phyloP scores from a whole-genome alignment of 2,113 vertebrate species.

The Amphiprion ocellaris region DNA sequence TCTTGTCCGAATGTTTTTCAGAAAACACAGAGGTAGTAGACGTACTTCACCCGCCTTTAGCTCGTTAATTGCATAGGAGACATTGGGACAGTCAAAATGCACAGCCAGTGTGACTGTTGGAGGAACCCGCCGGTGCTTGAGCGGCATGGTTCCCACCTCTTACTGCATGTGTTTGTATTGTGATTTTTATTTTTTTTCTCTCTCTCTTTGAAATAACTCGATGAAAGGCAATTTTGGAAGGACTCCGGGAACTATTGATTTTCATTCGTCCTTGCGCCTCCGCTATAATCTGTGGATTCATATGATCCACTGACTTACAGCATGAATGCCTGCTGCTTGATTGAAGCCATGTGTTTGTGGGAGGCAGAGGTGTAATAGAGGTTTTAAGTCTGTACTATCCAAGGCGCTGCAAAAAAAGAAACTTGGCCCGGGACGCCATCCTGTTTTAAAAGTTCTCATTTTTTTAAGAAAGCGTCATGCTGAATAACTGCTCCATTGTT shows the following conservation, averaged over 20 bases:
- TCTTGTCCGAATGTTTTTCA: background rate
- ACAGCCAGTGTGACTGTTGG: background rate
- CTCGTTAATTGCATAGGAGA: slow-evolving; percentile 6
- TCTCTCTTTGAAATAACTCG: slow-evolving; percentile 15
- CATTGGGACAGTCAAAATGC: slow-evolving; percentile 21
- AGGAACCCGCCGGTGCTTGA: slow-evolving; percentile 28
- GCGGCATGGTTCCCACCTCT: slow-evolving; percentile 21
- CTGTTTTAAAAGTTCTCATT: slow-evolving; percentile 39
- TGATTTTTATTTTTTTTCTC: background rate
- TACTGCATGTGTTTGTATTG: slow-evolving; percentile 10
- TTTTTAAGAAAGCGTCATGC: slow-evolving; percentile 39
- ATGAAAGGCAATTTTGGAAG: slow-evolving; percentile 34
- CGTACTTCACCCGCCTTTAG: slow-evolving; percentile 12
- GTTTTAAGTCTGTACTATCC: slow-evolving; percentile 45
- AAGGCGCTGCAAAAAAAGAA: slow-evolving; percentile 23
- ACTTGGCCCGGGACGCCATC: slow-evolving; percentile 13
- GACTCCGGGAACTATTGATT: slow-evolving; percentile 64
- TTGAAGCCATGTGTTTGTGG: slow-evolving; percentile 63
- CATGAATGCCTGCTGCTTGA: slow-evolving; percentile 52
- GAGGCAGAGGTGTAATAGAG: slow-evolving; percentile 37
- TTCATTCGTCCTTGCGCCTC: slow-evolving; percentile 49
- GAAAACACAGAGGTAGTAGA: background rate
- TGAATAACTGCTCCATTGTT: slow-evolving; percentile 44
- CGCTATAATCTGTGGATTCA: slow-evolving; percentile 63
- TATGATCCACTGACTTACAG: slow-evolving; percentile 44